These are phyloP conservation scores for Drosophila ficusphila DNA, from an alignment of 1,140 invertebrate genomes.

Conservation along the genomic window DNA sequence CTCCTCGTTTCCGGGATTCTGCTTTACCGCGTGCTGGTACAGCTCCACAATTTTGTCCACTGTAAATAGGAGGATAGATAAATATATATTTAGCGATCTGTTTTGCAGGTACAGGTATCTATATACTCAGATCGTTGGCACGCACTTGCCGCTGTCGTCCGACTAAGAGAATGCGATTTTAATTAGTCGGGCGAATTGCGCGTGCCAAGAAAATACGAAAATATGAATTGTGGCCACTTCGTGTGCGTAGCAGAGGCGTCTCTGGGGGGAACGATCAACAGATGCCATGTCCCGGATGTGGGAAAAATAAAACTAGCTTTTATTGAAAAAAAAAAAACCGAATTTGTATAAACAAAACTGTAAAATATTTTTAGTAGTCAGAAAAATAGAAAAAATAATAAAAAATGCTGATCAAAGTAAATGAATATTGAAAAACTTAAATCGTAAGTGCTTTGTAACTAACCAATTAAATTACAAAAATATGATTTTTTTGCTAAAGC, in stretches of 20 bases:
- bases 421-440: no score
- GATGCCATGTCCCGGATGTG: not conserved
- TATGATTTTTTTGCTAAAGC: no score
- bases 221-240: slow-evolving; percentile 52
- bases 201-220: slow-evolving; percentile 71
- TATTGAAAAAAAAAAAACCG: no score
- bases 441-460: no score
- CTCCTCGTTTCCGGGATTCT: slow-evolving; percentile 95
- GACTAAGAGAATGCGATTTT: slow-evolving; percentile 62
- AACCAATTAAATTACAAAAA: no score
- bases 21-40: slow-evolving; percentile 94
- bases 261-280: not conserved
- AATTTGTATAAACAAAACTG: not conserved
- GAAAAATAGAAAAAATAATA: no score
- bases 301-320: not conserved
- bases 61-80: slow-evolving; percentile 84
- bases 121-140: slow-evolving; percentile 54
- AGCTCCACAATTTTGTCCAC: slow-evolving; percentile 94
- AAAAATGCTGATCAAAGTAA: no score
- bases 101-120: slow-evolving; percentile 19
- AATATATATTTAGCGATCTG: slow-evolving; percentile 34
- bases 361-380: no score
- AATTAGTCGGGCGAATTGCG: slow-evolving; percentile 57
- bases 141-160: slow-evolving; percentile 44
- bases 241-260: slow-evolving; percentile 18